A percentile compares a stretch with the other conserved stretches of the same genome.
Evolutionary conservation across 2,888 invertebrate genomes (phyloP).

Genomic region (Brenthis daphne): DNA sequence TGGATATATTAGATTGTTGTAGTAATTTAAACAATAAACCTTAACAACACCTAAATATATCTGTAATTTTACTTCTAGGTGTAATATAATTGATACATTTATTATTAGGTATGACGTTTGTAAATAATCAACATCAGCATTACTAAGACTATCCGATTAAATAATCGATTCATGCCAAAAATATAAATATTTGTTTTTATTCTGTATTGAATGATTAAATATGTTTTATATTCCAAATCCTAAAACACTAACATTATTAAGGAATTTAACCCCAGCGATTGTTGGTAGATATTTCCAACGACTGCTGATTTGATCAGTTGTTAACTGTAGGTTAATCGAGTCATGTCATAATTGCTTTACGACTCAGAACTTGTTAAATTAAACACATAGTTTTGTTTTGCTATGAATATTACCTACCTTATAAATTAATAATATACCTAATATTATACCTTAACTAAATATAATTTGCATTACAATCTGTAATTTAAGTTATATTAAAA

Average conservation of each 20-base stretch:
- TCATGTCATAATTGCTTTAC: conserved; percentile 17
- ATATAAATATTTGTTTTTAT: not conserved
- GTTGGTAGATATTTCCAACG: not conserved
- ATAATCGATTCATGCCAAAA: not conserved
- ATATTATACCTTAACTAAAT: conserved; percentile 3
- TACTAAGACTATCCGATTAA: too few relatives aligned
- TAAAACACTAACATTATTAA: not conserved
- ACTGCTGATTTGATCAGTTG: conserved; percentile 1
- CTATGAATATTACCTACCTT: too few relatives aligned
- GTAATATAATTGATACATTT: too few relatives aligned
- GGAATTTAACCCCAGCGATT: conserved; percentile 1
- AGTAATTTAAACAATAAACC: too few relatives aligned
- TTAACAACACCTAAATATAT: too few relatives aligned
- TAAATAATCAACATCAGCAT: too few relatives aligned
- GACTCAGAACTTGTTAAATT: conserved; percentile 3
- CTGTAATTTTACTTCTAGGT: too few relatives aligned
- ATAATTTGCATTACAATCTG: conserved; percentile 5
- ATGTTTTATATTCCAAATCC: not conserved
- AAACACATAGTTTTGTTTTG: conserved; percentile 6
- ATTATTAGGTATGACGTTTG: too few relatives aligned
- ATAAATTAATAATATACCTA: too few relatives aligned
- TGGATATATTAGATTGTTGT: too few relatives aligned
- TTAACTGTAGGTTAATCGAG: conserved; percentile 3
- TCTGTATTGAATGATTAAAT: too few relatives aligned
- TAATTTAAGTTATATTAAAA: conserved; percentile 13